Evolutionary conservation across 1,140 invertebrate genomes (phyloP), one percentile per base, ranked within the genome.

Genomic region (Tetramorium parvispinum): DNA sequence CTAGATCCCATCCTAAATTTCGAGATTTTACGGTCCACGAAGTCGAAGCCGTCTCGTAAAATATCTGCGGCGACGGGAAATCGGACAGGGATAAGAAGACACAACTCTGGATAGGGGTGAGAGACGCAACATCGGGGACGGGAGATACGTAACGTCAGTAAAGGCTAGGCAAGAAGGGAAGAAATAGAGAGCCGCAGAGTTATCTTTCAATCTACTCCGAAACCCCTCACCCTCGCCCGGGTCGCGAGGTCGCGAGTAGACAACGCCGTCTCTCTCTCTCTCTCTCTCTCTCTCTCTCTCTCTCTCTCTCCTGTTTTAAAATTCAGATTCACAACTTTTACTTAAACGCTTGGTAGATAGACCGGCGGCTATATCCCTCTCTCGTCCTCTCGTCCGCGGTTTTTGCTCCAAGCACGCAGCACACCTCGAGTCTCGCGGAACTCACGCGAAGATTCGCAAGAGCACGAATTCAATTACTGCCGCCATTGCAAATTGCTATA

Each of bases 241-340:
- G 65, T n/a, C n/a, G n/a, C 37, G 49, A 82, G 79, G 24, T 68
- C 68, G 79, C 16, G 24, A 27, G 51, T 16, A 66, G 65, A 66
- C 59, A 63, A 18, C 37, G 63, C 18, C 63, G 18, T 18, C 27
- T 43, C 63, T 40, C 63, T 32, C 59, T 27, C 27, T 27, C 13
- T 53, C 51, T n/a, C 51, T 53, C 51, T 53, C 18, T 53, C 51
- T 53, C 18, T 53, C 51, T 53, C 51, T n/a, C 59, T 63, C 27
- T 53, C 51, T 27, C 13, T 70, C 37, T 81, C 78, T 55, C 32
- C 90, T 91, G 71, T 87, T 92, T 88, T 92, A 91, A 93, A 92
- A 92, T 92, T 92, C 91, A 93, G 89, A 93, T 93, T 91, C 77
- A 46, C 87, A 93, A 91, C 89, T 92, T 92, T 91, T 91, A 87